These are phyloP conservation scores for Dascillus cervinus DNA, from an alignment of 2,888 invertebrate genomes.

Conservation along the genomic window DNA sequence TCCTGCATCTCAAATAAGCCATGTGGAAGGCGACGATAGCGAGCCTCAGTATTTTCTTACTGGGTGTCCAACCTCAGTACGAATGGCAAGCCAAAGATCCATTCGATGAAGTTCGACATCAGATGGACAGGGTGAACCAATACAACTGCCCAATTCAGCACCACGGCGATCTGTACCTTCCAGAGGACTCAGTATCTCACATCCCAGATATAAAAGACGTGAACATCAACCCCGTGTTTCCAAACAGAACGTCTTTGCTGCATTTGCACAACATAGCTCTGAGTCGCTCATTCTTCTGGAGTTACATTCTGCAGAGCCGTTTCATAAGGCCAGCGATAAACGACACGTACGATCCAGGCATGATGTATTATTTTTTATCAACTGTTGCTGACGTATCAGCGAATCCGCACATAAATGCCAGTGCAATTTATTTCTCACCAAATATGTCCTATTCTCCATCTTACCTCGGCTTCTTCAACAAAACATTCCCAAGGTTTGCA, in stretches of 20 bases:
- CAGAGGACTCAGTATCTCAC: slow-evolving; percentile 80
- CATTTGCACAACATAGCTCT: slow-evolving; percentile 96
- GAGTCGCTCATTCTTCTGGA: slow-evolving; percentile 92
- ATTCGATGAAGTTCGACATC: slow-evolving; percentile 80
- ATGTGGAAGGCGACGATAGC: slow-evolving; percentile 8
- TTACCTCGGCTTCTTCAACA: slow-evolving; percentile 92
- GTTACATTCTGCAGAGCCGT: slow-evolving; percentile 84
- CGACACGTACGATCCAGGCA: slow-evolving; percentile 92
- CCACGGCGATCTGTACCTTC: slow-evolving; percentile 73
- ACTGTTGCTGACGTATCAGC: slow-evolving; percentile 92
- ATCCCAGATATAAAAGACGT: slow-evolving; percentile 89
- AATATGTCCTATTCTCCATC: slow-evolving; percentile 92
- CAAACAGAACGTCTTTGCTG: slow-evolving; percentile 86
- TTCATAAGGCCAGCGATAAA: slow-evolving; percentile 86
- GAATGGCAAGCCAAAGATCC: slow-evolving; percentile 88
- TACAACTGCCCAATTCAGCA: slow-evolving; percentile 90
- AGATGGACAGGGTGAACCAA: slow-evolving; percentile 72
- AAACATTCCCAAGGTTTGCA: slow-evolving; percentile 89
- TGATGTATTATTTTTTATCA: slow-evolving; percentile 96
- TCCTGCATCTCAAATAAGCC: too few relatives aligned
- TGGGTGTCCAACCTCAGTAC: slow-evolving; percentile 68
- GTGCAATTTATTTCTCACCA: slow-evolving; percentile 88
- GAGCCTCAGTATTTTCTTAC: slow-evolving; percentile 18
- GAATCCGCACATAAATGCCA: slow-evolving; percentile 86
- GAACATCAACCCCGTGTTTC: slow-evolving; percentile 89